Conservation (phyloP, 2,888 invertebrate genomes). For the Patella ulyssiponensis region DNA sequence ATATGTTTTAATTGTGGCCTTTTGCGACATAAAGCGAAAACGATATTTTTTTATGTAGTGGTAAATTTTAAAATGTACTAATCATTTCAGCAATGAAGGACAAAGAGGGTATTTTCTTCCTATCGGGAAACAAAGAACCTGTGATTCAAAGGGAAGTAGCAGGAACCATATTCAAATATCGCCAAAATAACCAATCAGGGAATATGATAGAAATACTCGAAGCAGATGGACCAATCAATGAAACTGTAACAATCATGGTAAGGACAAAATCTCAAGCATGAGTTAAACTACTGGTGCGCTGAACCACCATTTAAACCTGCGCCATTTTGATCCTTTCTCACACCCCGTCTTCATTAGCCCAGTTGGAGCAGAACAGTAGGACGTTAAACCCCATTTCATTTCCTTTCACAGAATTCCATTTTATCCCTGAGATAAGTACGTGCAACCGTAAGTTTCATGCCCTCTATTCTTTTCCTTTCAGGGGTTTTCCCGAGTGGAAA, state of each 20-base stretch:
- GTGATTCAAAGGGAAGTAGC: slow-evolving; percentile 14
- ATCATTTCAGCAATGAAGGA: slow-evolving; percentile 21
- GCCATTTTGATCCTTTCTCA: too few species aligned
- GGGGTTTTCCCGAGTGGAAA: not conserved
- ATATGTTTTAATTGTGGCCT: not conserved
- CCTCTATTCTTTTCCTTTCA: not conserved
- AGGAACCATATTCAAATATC: slow-evolving; percentile 13
- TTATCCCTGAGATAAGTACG: too few species aligned
- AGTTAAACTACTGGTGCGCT: too few species aligned
- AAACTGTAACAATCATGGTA: slow-evolving; percentile 21
- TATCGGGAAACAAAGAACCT: not conserved
- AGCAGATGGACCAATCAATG: slow-evolving; percentile 23
- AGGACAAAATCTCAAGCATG: too few species aligned
- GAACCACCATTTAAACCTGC: too few species aligned
- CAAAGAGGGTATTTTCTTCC: slow-evolving; percentile 13
- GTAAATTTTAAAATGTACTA: not conserved
- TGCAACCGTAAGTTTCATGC: too few species aligned
- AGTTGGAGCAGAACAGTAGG: too few species aligned
- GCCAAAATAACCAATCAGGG: slow-evolving; percentile 11
- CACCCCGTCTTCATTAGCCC: too few species aligned
- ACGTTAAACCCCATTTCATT: too few species aligned
- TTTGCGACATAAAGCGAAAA: not conserved
- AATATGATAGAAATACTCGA: slow-evolving; percentile 13
- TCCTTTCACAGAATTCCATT: too few species aligned
- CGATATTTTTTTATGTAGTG: not conserved